Base-by-base conservation (phyloP, 2,797 vertebrate species). In the Acanthis flammea region DNA sequence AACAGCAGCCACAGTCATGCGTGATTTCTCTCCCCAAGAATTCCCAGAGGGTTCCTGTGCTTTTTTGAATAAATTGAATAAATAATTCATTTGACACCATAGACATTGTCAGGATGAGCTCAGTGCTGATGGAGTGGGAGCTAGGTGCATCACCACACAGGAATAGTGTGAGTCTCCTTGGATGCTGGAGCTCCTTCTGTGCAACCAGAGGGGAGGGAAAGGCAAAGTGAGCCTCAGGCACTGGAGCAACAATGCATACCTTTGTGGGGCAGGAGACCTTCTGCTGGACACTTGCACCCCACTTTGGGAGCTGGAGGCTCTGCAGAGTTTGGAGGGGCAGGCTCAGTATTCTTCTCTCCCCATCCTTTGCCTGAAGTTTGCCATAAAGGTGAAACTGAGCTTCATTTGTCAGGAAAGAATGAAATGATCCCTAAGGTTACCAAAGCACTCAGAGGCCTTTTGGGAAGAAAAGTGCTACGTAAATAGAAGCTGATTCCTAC, bases 401-500 rank as follows among this genome's bases (percentile, higher is more conserved):
- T 39, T 88, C 65, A 35, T 74, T 88, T 88, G 79, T 91, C 90
- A 87, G 93, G 85, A 67, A 60, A 54, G 78, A 80, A 80, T 75
- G 28, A 92, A 88, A 76, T 78, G 51, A 96, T 87, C 78, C 90
- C 86, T 48, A 17, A 61, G 82, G 86, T 91, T 92, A 72, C 77
- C 71, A 86, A 68, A 93, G 82, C 39, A 35, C 71, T 86, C 87
- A 30, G 75, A 85, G 79, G 83, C 47, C 63, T 77, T 84, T 83
- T 58, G 73, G 88, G 84, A 94, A 88, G 91, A 92, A 88, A 94
- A 88, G 78, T 78, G 53, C 83, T 95, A 90, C 0, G 19, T 94
- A 97, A 96, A 95, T 88, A 96, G 93, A 89, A 95, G 71, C 88
- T 92, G 70, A 77, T 79, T 93, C 92, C 71, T 88, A 75, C 53